These are phyloP conservation scores for Ptychoptera albimana DNA, from an alignment of 2,888 invertebrate genomes.

Conservation along the genomic window DNA sequence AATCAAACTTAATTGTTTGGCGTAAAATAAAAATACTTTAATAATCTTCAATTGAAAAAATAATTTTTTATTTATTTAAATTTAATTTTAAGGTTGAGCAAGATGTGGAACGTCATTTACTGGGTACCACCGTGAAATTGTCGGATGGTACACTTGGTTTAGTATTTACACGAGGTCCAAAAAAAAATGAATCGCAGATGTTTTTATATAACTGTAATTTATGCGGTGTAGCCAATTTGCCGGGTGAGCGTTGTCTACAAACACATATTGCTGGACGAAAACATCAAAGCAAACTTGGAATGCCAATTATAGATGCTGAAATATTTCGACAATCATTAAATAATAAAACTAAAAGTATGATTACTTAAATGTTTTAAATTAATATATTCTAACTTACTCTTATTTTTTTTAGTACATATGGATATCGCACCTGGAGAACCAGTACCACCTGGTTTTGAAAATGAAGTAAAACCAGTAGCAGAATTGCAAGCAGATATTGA, in stretches of 20 bases:
- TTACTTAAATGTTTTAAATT: neutral
- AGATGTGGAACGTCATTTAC: conserved; percentile 13
- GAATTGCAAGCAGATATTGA: conserved; percentile 36
- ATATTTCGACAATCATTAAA: conserved; percentile 11
- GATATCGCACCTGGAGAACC: conserved; percentile 43
- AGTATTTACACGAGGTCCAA: conserved; percentile 34
- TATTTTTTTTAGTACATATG: conserved; percentile 15
- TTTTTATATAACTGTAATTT: conserved; percentile 37
- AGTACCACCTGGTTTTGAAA: conserved; percentile 53
- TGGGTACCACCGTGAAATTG: conserved; percentile 16
- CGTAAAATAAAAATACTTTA: too few species aligned
- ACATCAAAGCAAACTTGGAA: conserved; percentile 14
- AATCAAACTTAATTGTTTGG: too few species aligned
- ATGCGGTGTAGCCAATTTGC: conserved; percentile 29
- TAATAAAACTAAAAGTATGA: conserved; percentile 11
- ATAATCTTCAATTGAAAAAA: too few species aligned
- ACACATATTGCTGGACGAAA: conserved; percentile 15
- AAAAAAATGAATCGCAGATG: conserved; percentile 31
- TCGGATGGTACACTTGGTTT: conserved; percentile 31
- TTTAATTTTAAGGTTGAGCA: conserved; percentile 9
- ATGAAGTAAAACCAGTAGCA: conserved; percentile 33
- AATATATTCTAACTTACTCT: neutral
- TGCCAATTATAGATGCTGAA: conserved; percentile 11
- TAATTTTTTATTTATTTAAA: conserved; percentile 1
- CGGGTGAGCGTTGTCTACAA: conserved; percentile 13